These are phyloP conservation scores for Tipula confusa DNA, from an alignment of 2,888 invertebrate genomes.

Conservation along the genomic window DNA sequence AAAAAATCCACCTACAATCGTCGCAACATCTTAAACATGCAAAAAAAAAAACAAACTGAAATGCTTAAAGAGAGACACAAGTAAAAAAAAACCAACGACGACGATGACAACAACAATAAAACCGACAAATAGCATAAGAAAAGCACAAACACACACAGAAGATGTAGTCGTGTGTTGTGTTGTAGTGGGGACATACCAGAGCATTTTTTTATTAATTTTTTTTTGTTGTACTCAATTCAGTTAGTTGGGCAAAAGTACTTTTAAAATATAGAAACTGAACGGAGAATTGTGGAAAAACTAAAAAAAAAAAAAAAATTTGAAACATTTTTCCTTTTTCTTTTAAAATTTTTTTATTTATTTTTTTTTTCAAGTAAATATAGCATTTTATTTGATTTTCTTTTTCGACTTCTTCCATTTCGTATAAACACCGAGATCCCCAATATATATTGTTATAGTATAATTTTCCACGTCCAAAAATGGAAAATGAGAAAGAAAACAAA, in stretches of 20 bases:
- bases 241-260: neutral
- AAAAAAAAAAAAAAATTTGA: neutral
- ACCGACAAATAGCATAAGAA: neutral
- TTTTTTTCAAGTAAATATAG: neutral
- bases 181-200: neutral
- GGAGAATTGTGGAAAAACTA: constrained; percentile 8
- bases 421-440: no score
- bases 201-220: neutral
- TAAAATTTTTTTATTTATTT: neutral
- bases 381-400: neutral
- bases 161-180: neutral
- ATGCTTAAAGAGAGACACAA: constrained; percentile 3
- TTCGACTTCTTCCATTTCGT: neutral
- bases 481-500: neutral
- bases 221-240: neutral
- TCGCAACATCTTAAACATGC: constrained; percentile 3
- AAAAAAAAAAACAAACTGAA: neutral
- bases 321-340: constrained; percentile 1
- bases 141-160: constrained; percentile 4
- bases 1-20: neutral
- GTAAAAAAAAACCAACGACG: neutral
- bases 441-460: neutral
- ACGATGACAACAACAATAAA: neutral
- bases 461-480: neutral
- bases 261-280: neutral